Percentiles rank a stretch among this genome's conserved stretches.
Conservation (phyloP, 2,888 invertebrate species). For the Caenorhabditis macrosperma region DNA sequence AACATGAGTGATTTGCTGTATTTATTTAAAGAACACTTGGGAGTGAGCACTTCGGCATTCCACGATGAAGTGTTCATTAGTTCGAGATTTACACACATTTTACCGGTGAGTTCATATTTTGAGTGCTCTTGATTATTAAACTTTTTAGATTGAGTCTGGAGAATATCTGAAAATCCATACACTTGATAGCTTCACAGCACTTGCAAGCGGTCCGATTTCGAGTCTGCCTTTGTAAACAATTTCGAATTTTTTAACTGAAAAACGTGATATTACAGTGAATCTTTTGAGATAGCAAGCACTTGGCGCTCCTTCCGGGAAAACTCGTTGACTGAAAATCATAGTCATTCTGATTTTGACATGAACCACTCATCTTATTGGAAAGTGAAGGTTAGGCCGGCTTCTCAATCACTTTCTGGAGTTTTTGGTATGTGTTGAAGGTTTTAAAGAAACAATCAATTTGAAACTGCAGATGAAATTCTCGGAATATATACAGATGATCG, state of each 20-base stretch:
- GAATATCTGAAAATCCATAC: conserved; percentile 14
- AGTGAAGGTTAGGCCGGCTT: conserved; percentile 3
- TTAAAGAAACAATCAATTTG: not conserved
- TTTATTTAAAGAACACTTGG: conserved; percentile 50
- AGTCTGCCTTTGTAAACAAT: conserved; percentile 35
- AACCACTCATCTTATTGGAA: conserved; percentile 27
- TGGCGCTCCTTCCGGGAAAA: conserved; percentile 47
- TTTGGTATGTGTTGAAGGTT: conserved; percentile 5
- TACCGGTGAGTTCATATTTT: conserved; percentile 1
- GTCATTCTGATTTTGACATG: conserved; percentile 41
- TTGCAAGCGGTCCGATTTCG: conserved; percentile 10
- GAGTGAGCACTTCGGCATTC: conserved; percentile 29
- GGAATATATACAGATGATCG: conserved; percentile 6
- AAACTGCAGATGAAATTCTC: conserved; percentile 30
- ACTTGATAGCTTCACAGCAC: conserved; percentile 4
- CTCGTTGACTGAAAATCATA: conserved; percentile 36
- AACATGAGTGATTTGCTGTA: conserved; percentile 24
- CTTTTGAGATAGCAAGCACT: conserved; percentile 11
- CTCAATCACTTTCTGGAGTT: conserved; percentile 12
- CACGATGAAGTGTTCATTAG: conserved; percentile 47
- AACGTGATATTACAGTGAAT: conserved; percentile 22
- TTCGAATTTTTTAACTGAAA: not conserved
- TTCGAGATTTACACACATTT: conserved; percentile 27
- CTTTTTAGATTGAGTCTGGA: conserved; percentile 11
- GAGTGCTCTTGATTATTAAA: not conserved